Percentiles rank a stretch among this genome's conserved stretches.
phyloP scores from a whole-genome alignment of 2,888 invertebrate genomes.

The Ceratothoa steindachneri region DNA sequence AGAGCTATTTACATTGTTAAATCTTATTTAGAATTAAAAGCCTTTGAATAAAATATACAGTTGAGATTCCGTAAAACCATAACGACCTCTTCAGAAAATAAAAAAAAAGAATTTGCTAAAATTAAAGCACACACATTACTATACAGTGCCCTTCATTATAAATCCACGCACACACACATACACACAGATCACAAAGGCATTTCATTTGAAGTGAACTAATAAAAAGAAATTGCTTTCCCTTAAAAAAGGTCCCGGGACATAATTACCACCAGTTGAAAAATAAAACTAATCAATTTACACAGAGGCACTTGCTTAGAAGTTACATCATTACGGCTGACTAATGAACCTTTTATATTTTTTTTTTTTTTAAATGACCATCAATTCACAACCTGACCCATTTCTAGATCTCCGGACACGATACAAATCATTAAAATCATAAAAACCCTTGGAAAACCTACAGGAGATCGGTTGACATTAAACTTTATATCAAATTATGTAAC shows the following conservation, averaged over 20 bases:
- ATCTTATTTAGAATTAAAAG: not conserved
- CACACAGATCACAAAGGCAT: conserved; percentile 1
- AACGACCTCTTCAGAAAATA: not conserved
- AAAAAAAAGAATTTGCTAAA: not conserved
- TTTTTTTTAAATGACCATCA: not conserved
- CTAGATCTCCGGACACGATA: not conserved
- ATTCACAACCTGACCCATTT: not conserved
- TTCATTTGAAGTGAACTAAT: not conserved
- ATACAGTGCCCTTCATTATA: not conserved
- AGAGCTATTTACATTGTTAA: not conserved
- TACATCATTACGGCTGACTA: not conserved
- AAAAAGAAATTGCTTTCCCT: not conserved
- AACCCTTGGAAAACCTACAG: not conserved
- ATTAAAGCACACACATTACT: not conserved
- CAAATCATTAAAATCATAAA: not conserved
- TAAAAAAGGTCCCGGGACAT: not conserved
- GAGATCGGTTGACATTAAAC: not conserved
- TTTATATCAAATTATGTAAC: not conserved
- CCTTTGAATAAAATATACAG: conserved; percentile 1
- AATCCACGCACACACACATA: not conserved
- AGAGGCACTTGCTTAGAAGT: conserved; percentile 9
- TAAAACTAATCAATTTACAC: not conserved
- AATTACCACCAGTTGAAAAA: not conserved
- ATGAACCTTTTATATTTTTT: not conserved
- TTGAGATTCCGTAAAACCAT: conserved; percentile 7